Evolutionary conservation across 1,140 invertebrate genomes (phyloP), one percentile per base, ranked within the genome.

Genomic region (Bombus soroeensis): DNA sequence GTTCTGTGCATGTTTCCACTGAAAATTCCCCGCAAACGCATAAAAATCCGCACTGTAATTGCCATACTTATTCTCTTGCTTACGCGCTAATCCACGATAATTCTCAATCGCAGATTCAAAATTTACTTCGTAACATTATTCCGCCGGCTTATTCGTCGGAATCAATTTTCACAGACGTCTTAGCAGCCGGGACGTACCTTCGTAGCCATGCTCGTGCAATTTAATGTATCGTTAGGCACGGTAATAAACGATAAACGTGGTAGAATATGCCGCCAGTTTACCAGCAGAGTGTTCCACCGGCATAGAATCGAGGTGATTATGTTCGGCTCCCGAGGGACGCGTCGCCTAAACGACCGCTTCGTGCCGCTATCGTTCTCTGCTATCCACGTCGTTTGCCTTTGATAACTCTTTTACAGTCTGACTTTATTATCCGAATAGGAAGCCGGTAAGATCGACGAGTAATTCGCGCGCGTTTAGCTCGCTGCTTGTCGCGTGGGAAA

Each of bases 321-420:
- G 53, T 37, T 41, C 37, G 37, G 39, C 75, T 78, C 75, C 75
- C 75, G 75, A 25, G 75, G 59, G 75, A 78, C 75, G 57, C 39
- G 57, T 62, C 75, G 75, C 75, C 59, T 78, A 64, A 78, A 78
- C 75, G 75, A 64, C 4, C 34, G 25, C 28, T 77, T 77, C 75
- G 59, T 64, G 57, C 37, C 75, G 37, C 57, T 64, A 78, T 78
- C 75, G 37, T 32, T 37, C 37, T 18, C 37, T 28, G 0, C 59
- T 43, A 39, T 64, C 57, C 57, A 28, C n/a, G 28, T 41, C 53
- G 75, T 64, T 78, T 78, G 47, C 75, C 59, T 62, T 78, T 64
- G 75, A 78, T 78, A 78, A 78, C 75, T 78, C 59, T 78, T 78
- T 78, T 78, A 78, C 75, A 78, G 41, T 78, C 75, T 39, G 75